Base-by-base conservation (phyloP, 2,797 vertebrate genomes). In the Aythya fuligula region DNA sequence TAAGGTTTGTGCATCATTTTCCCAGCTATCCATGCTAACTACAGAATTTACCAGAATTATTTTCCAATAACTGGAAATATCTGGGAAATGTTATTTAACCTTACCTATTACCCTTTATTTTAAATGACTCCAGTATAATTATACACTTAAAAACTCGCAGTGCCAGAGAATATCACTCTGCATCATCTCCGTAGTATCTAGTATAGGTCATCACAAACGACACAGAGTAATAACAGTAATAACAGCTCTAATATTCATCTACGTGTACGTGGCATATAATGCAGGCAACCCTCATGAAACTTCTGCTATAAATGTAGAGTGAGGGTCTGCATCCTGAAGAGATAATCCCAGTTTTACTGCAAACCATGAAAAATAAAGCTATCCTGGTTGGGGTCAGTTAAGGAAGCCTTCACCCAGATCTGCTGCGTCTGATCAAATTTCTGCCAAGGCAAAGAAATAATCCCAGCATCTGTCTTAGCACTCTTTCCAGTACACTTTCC, bases 151-250 rank as follows among this genome's bases (percentile, higher is more conserved):
- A 53, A 67, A 15, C 27, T 27, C 27, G 2, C 1, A 1, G 13
- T 22, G 62, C 74, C 21, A 61, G 34, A 65, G 12, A 49, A 32
- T 11, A 45, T 11, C 17, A 19, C 49, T 72, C 47, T 7, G 3
- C 60, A 67, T 38, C 30, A 54, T 51, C n/a, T 27, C 65, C 10
- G 8, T 16, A 8, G 8, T 30, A 51, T 3, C 71, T 11, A 8
- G 20, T 32, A 51, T 22, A 58, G 57, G n/a, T 20, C 56, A 47
- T 8, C 1, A 1, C n/a, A 28, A 71, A 22, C 20, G n/a, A 8
- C 34, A 14, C 0, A 47, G 17, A 47, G 3, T 11, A 47, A 72
- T 0, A 1, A 27, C 34, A 54, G 9, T 12, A 30, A 56, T 18
- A 64, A n/a, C 1, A 8, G 38, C 64, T 65, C 21, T 2, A 36